These are phyloP conservation scores for Pogonus chalceus DNA, from an alignment of 1,140 invertebrate genomes.

Conservation along the genomic window DNA sequence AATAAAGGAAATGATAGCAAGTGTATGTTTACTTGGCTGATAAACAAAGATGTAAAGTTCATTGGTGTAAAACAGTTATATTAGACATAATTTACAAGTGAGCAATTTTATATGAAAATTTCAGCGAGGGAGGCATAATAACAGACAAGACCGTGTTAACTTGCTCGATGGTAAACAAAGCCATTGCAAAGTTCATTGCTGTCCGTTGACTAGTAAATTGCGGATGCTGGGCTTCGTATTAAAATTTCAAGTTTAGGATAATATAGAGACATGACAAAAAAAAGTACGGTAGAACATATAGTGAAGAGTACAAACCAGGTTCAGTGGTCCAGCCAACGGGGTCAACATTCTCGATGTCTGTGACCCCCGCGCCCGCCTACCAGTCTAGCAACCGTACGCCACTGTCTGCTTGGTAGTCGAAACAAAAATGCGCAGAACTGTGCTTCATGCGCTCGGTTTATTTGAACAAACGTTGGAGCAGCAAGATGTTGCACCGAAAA, in stretches of 20 bases:
- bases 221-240: too few relatives aligned
- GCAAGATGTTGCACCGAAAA: not conserved
- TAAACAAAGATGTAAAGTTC: too few relatives aligned
- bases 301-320: not conserved
- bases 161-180: too few relatives aligned
- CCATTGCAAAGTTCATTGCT: too few relatives aligned
- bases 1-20: too few relatives aligned
- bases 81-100: too few relatives aligned
- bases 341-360: constrained; percentile 3
- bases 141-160: too few relatives aligned
- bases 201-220: too few relatives aligned
- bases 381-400: not conserved
- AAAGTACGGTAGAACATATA: not conserved
- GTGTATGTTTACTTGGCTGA: too few relatives aligned
- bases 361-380: not conserved
- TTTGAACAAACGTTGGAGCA: not conserved
- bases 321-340: not conserved
- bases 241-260: not conserved
- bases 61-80: too few relatives aligned
- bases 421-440: constrained; percentile 5
- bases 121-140: too few relatives aligned
- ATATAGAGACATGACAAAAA: not conserved
- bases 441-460: not conserved
- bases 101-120: too few relatives aligned
- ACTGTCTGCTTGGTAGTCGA: not conserved